phyloP scores from a whole-genome alignment of 2,113 vertebrate species.

The Cinclus mexicanus region DNA sequence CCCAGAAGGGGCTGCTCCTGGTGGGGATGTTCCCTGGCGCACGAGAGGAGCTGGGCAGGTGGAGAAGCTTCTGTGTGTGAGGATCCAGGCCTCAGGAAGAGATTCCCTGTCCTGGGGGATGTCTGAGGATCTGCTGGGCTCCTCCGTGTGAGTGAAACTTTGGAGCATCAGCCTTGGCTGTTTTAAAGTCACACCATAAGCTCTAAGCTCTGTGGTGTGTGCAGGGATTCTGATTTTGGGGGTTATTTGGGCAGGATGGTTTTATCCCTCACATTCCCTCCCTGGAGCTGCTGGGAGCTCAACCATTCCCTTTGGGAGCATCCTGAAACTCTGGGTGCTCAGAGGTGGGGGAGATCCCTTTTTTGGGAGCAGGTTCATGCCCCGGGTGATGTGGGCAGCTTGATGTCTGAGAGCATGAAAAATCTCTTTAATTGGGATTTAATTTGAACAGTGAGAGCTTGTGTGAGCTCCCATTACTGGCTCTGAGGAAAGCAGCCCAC shows the following conservation, averaged over 20 bases:
- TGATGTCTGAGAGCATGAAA: fast-evolving
- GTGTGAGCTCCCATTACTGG: fast-evolving
- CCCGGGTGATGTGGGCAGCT: not conserved
- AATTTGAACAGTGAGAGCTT: fast-evolving
- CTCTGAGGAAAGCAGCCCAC: fast-evolving
- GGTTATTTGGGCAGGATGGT: not conserved
- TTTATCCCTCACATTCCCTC: not conserved
- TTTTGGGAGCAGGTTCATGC: fast-evolving
- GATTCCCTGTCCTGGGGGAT: fast-evolving
- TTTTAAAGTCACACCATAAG: fast-evolving
- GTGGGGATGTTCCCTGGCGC: fast-evolving
- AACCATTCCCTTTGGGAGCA: fast-evolving
- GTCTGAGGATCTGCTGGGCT: fast-evolving
- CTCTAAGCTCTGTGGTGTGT: fast-evolving
- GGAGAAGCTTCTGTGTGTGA: fast-evolving
- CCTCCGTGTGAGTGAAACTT: fast-evolving
- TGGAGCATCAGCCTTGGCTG: fast-evolving
- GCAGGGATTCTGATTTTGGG: fast-evolving
- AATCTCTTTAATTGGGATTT: not conserved
- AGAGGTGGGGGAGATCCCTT: not conserved
- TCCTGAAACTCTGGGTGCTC: not conserved
- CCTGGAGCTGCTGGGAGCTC: not conserved
- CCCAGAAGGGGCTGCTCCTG: fast-evolving
- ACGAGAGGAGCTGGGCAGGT: fast-evolving
- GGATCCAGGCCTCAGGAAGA: fast-evolving